These are phyloP conservation scores for Oreochromis spilurus DNA, from an alignment of 2,113 vertebrate genomes.

Conservation along the genomic window DNA sequence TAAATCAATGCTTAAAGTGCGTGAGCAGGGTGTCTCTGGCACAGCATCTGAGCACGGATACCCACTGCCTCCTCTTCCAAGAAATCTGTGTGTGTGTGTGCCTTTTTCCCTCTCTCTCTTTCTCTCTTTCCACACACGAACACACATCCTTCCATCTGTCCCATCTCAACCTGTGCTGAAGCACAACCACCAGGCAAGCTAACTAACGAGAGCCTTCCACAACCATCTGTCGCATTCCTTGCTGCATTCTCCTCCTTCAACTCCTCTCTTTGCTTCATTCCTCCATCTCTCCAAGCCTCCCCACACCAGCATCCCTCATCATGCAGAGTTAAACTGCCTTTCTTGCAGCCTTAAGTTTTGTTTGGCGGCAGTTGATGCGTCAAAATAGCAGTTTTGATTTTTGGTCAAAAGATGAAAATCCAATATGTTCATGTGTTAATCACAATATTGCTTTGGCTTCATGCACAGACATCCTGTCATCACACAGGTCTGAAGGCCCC, in stretches of 20 bases:
- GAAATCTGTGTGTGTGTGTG: constrained; percentile 23
- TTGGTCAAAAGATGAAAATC: constrained; percentile 14
- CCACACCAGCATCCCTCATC: background rate
- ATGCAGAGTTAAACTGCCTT: background rate
- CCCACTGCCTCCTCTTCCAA: constrained; percentile 62
- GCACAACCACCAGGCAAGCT: constrained; percentile 61
- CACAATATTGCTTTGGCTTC: background rate
- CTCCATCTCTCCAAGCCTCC: constrained; percentile 1
- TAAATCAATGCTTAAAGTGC: constrained; percentile 77
- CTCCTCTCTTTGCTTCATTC: constrained; percentile 14
- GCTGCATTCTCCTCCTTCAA: constrained; percentile 35
- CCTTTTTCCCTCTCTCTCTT: background rate
- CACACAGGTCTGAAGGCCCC: background rate
- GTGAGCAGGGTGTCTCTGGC: constrained; percentile 69
- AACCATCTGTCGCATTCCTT: constrained; percentile 66
- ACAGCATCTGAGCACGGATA: constrained; percentile 57
- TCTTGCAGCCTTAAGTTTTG: background rate
- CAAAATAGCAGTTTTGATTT: constrained; percentile 15
- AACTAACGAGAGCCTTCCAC: constrained; percentile 66
- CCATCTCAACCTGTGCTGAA: constrained; percentile 67
- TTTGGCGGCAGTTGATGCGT: constrained; percentile 14
- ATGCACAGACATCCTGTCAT: background rate
- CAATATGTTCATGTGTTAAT: constrained; percentile 21
- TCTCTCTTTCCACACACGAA: constrained; percentile 12
- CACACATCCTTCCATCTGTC: constrained; percentile 71